Conservation (phyloP, 2,888 invertebrate genomes). For the Anthophora plumipes region DNA sequence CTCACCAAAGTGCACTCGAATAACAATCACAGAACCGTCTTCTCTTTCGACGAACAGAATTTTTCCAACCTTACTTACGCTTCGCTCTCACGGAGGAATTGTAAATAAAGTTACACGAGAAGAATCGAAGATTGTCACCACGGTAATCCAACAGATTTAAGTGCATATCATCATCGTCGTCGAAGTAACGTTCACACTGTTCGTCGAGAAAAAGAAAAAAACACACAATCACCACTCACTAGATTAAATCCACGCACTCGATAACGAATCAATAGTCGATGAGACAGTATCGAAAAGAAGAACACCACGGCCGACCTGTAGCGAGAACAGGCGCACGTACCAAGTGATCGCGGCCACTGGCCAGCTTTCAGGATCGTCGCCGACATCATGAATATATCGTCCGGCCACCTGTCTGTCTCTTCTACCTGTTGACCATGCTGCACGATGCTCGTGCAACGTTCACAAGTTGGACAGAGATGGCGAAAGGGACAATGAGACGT, state of each 20-base stretch:
- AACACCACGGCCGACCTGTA: not conserved
- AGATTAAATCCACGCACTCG: too few relatives aligned
- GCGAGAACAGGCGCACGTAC: constrained; percentile 49
- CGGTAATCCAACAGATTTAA: not conserved
- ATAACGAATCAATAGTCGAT: not conserved
- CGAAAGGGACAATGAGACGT: constrained; percentile 44
- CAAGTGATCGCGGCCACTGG: constrained; percentile 77
- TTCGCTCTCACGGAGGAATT: too few relatives aligned
- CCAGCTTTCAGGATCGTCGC: constrained; percentile 69
- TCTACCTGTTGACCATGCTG: constrained; percentile 74
- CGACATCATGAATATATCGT: constrained; percentile 76
- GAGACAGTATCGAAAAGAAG: not conserved
- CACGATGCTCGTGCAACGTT: constrained; percentile 48
- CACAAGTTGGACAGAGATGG: constrained; percentile 34
- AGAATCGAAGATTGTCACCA: too few relatives aligned
- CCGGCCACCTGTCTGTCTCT: constrained; percentile 77
- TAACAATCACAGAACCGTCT: too few relatives aligned
- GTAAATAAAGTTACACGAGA: too few relatives aligned
- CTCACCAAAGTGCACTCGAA: too few relatives aligned
- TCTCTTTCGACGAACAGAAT: too few relatives aligned
- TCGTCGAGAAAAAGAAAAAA: not conserved
- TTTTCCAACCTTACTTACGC: too few relatives aligned
- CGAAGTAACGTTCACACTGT: not conserved
- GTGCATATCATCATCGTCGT: not conserved
- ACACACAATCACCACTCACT: not conserved